Evolutionary conservation across 1,140 invertebrate species (phyloP).

Genomic region (Brachionus koreanus): DNA sequence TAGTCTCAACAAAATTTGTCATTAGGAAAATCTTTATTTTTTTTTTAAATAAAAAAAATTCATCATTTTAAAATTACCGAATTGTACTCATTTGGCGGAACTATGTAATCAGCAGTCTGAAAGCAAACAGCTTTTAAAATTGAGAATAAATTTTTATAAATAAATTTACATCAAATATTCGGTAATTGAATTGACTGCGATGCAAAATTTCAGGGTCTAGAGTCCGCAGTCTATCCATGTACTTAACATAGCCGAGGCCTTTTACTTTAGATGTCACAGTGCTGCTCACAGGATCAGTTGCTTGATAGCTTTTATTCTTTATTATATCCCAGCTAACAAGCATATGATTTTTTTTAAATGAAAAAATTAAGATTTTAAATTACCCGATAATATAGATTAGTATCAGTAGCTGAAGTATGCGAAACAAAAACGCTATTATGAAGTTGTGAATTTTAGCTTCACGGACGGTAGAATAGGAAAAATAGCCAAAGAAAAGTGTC

Average conservation of each 20-base stretch:
- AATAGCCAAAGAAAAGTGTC: slow-evolving; percentile 17
- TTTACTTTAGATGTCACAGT: slow-evolving; percentile 63
- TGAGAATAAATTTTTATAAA: not conserved
- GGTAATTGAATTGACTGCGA: slow-evolving; percentile 46
- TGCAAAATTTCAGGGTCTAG: slow-evolving; percentile 39
- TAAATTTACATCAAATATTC: slow-evolving; percentile 44
- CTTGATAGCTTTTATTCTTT: slow-evolving; percentile 62
- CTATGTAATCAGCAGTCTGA: slow-evolving; percentile 62
- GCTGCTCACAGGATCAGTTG: slow-evolving; percentile 58
- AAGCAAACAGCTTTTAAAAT: not conserved
- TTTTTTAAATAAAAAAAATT: not conserved
- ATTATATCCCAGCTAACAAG: slow-evolving; percentile 56
- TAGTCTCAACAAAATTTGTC: slow-evolving; percentile 63
- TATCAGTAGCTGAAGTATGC: slow-evolving; percentile 60
- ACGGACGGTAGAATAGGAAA: slow-evolving; percentile 32
- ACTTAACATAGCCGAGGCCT: slow-evolving; percentile 53
- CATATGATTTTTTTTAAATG: not conserved
- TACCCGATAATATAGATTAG: slow-evolving; percentile 60
- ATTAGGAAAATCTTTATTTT: slow-evolving; percentile 60
- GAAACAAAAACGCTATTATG: slow-evolving; percentile 60
- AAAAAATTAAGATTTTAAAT: not conserved
- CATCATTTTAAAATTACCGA: slow-evolving; percentile 48
- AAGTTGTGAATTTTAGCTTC: slow-evolving; percentile 45
- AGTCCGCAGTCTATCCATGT: not conserved
- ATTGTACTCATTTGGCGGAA: slow-evolving; percentile 62